These are phyloP conservation scores for Muricea muricata DNA, from an alignment of 92 coral and sea anemone species.

Conservation along the genomic window DNA sequence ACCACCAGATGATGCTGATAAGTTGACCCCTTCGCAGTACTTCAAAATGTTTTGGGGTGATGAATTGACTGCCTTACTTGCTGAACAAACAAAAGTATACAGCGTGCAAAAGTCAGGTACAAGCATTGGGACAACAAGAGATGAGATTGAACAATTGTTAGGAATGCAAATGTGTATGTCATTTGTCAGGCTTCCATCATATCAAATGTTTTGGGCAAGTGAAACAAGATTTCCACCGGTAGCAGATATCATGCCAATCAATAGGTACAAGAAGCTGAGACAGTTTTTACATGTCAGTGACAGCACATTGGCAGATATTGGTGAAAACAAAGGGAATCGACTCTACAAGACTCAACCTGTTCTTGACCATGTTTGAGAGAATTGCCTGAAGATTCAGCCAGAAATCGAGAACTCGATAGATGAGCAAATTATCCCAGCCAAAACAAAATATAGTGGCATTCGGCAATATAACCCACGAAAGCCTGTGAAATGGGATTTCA, in stretches of 20 bases:
- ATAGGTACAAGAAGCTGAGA: slow-evolving; percentile 43
- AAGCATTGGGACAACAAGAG: slow-evolving; percentile 22
- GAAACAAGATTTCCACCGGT: slow-evolving; percentile 19
- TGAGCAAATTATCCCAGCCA: too few relatives aligned
- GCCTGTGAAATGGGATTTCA: background rate
- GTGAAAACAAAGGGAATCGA: slow-evolving; percentile 12
- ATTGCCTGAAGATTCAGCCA: slow-evolving; percentile 35
- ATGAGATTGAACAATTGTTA: slow-evolving; percentile 28
- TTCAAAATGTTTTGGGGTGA: slow-evolving; percentile 44
- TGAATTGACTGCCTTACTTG: slow-evolving; percentile 35
- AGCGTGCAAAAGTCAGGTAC: slow-evolving; percentile 35
- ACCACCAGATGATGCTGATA: slow-evolving; percentile 41
- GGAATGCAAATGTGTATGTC: slow-evolving; percentile 48
- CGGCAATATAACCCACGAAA: too few relatives aligned
- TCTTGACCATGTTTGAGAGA: too few relatives aligned
- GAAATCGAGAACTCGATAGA: too few relatives aligned
- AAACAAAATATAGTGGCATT: too few relatives aligned
- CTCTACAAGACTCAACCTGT: slow-evolving; percentile 39
- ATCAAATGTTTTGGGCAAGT: slow-evolving; percentile 30
- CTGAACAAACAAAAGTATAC: background rate
- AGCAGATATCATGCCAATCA: slow-evolving; percentile 39
- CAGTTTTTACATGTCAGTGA: slow-evolving; percentile 48
- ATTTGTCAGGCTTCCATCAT: slow-evolving; percentile 33
- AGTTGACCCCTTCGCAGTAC: slow-evolving; percentile 21
- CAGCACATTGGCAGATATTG: background rate